Conservation (phyloP, 2,797 vertebrate species). For the Morelia viridis region DNA sequence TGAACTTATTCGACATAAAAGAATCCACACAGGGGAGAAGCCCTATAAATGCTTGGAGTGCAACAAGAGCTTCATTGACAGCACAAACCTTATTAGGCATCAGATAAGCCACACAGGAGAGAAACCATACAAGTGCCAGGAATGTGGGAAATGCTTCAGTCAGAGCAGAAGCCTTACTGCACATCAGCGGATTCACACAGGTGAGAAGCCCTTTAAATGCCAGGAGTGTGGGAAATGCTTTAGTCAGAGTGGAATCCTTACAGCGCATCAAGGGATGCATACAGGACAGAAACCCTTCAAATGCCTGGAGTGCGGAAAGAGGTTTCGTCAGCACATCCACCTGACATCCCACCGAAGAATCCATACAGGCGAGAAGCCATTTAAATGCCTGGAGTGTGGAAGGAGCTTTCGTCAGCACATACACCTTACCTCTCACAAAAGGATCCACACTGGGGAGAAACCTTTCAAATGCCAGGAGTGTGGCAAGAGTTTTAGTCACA, state of each 20-base stretch:
- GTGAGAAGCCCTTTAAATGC: background rate
- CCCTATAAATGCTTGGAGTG: background rate
- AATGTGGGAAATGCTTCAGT: background rate
- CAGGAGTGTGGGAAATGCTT: background rate
- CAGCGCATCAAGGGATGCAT: background rate
- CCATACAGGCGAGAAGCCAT: background rate
- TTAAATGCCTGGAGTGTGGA: background rate
- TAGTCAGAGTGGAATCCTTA: background rate
- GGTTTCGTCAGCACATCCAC: background rate
- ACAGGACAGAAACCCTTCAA: background rate
- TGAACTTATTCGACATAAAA: background rate
- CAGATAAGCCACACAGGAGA: background rate
- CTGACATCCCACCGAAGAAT: background rate
- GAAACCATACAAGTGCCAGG: background rate
- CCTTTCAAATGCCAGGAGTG: background rate
- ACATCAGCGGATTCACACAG: background rate
- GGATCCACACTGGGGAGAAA: background rate
- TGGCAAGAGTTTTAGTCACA: background rate
- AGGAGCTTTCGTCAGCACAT: constrained; percentile 3
- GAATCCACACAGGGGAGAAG: background rate
- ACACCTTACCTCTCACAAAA: background rate
- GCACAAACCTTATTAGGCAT: background rate
- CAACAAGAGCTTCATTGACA: background rate
- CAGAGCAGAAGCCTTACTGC: background rate
- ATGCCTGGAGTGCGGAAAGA: background rate